Percentiles rank a stretch among this genome's conserved stretches.
Conservation (phyloP, 2,113 vertebrate genomes). For the Vireo altiloquus region DNA sequence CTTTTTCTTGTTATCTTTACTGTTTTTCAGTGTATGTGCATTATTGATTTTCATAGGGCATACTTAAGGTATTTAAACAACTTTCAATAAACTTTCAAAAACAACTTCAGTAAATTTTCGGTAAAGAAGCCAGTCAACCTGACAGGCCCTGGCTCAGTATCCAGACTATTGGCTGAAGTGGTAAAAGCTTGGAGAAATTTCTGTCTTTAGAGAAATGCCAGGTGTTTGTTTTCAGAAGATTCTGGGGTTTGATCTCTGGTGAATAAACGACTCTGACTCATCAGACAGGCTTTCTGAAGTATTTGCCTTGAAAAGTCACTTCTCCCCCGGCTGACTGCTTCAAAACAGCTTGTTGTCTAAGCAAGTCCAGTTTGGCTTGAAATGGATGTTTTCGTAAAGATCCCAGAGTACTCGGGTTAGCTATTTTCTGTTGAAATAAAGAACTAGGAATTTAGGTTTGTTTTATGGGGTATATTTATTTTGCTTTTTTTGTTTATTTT, state of each 20-base stretch:
- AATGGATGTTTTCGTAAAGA: neutral
- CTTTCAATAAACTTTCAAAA: neutral
- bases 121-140: neutral
- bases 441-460: neutral
- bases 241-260: neutral
- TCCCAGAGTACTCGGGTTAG: neutral
- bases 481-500: neutral
- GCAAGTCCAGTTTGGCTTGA: neutral
- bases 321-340: neutral
- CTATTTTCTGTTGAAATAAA: neutral
- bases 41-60: neutral
- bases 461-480: too few relatives aligned
- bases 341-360: neutral
- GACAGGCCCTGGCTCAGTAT: neutral
- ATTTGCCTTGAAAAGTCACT: neutral
- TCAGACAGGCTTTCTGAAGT: neutral
- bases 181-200: neutral
- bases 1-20: neutral
- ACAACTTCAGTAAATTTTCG: neutral
- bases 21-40: neutral
- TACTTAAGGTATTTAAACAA: neutral
- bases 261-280: neutral
- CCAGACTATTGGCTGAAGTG: neutral
- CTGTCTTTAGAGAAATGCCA: neutral
- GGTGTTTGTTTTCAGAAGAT: neutral